Percentiles rank a stretch among this genome's conserved stretches.
Conservation (phyloP, 2,797 vertebrate species). For the Gymnothorax javanicus region DNA sequence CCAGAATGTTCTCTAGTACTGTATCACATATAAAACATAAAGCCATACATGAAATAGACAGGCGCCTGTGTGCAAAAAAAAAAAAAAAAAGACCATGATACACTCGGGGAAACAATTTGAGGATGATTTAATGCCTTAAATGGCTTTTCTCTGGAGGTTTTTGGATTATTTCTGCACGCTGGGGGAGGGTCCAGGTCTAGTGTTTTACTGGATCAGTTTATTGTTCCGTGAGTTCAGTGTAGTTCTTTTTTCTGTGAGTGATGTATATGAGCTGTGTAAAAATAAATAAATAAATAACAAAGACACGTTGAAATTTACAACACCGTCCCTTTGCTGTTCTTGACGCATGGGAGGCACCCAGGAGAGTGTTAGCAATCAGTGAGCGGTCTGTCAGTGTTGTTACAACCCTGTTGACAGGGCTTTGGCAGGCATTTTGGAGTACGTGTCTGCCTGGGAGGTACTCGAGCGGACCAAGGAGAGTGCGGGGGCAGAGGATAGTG, state of each 20-base stretch:
- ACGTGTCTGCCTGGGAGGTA: background rate
- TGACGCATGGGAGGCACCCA: background rate
- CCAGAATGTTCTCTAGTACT: background rate
- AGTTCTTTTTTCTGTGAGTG: background rate
- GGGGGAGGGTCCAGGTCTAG: background rate
- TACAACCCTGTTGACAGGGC: conserved; percentile 1
- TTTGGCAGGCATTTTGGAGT: background rate
- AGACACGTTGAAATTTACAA: background rate
- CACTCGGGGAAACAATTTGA: background rate
- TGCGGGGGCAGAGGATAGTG: background rate
- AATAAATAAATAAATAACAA: background rate
- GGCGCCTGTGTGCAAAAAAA: background rate
- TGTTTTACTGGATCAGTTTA: background rate
- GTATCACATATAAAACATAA: background rate
- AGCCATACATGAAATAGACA: background rate
- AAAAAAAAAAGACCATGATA: background rate
- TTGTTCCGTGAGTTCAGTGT: background rate
- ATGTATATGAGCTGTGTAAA: background rate
- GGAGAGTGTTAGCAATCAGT: background rate
- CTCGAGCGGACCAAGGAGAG: background rate
- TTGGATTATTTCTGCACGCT: background rate
- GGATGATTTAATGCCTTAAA: background rate
- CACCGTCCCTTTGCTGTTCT: background rate
- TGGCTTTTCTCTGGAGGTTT: background rate
- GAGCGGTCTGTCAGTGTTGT: background rate